Evolutionary conservation across 2,797 vertebrate genomes (phyloP).

Genomic region (Knipowitschia caucasica): DNA sequence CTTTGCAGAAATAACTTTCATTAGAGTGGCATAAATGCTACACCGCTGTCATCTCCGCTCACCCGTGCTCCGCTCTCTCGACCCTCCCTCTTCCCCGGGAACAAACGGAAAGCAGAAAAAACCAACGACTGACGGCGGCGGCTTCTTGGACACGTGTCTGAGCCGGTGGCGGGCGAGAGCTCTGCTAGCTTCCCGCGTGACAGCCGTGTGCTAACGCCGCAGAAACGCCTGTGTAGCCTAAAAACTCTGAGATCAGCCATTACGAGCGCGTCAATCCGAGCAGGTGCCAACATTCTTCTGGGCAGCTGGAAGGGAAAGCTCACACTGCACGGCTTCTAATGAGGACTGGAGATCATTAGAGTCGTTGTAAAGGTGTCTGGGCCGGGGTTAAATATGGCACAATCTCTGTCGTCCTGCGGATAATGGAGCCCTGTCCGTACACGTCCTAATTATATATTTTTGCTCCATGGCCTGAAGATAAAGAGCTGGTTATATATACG

Average conservation of each 20-base stretch:
- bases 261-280: slow-evolving; percentile 70
- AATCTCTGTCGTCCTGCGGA: slow-evolving; percentile 56
- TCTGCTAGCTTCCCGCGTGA: slow-evolving; percentile 56
- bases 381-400: slow-evolving; percentile 42
- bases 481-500: slow-evolving; percentile 4
- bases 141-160: slow-evolving; percentile 74
- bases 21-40: slow-evolving; percentile 38
- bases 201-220: slow-evolving; percentile 62
- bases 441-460: slow-evolving; percentile 35
- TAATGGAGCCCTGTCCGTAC: slow-evolving; percentile 52
- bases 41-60: slow-evolving; percentile 53
- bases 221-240: slow-evolving; percentile 55
- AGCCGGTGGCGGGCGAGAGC: slow-evolving; percentile 52
- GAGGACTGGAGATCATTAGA: slow-evolving; percentile 63
- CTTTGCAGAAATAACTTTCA: slow-evolving; percentile 51
- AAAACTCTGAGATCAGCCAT: slow-evolving; percentile 67
- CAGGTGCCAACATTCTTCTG: slow-evolving; percentile 53
- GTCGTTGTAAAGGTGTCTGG: slow-evolving; percentile 49
- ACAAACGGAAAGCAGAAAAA: slow-evolving; percentile 24
- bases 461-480: slow-evolving; percentile 31
- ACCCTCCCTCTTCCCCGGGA: slow-evolving; percentile 37
- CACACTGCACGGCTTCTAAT: slow-evolving; percentile 45
- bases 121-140: slow-evolving; percentile 65
- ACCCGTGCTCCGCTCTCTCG: slow-evolving; percentile 52
- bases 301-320: slow-evolving; percentile 51